A percentile compares a stretch with the other conserved stretches of the same genome.
These are phyloP conservation scores for Lasioglossum oenotherae DNA, from an alignment of 2,888 invertebrate species.

Conservation along the genomic window DNA sequence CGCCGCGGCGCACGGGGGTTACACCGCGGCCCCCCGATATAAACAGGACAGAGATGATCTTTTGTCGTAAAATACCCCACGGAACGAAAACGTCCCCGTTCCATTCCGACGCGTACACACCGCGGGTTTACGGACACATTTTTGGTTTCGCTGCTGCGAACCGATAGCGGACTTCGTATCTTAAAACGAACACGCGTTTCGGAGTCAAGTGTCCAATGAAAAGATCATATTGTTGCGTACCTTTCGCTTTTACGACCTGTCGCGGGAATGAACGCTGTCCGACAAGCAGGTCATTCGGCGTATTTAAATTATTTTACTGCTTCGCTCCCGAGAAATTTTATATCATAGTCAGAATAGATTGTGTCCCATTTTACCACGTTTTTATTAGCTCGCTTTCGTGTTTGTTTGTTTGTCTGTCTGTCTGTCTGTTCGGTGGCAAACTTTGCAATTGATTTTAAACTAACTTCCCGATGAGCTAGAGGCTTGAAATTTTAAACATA, in stretches of 20 bases:
- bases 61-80: constrained; percentile 6
- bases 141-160: constrained; percentile 1
- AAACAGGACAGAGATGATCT: constrained; percentile 2
- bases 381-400: too few relatives aligned
- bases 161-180: background rate
- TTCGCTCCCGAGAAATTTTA: background rate
- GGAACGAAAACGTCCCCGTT: background rate
- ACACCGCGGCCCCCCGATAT: background rate
- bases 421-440: too few relatives aligned
- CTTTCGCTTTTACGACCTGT: background rate
- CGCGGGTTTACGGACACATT: background rate
- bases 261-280: background rate
- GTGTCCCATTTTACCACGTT: background rate
- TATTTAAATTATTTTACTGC: background rate
- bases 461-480: too few relatives aligned
- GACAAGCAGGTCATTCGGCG: background rate
- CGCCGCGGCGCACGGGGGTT: background rate
- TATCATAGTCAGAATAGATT: background rate
- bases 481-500: too few relatives aligned
- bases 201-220: background rate
- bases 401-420: too few relatives aligned
- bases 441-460: too few relatives aligned
- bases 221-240: background rate
- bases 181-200: constrained; percentile 6
- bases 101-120: background rate